Conservation (phyloP, 2,888 invertebrate genomes). For the Diaprepes abbreviatus region DNA sequence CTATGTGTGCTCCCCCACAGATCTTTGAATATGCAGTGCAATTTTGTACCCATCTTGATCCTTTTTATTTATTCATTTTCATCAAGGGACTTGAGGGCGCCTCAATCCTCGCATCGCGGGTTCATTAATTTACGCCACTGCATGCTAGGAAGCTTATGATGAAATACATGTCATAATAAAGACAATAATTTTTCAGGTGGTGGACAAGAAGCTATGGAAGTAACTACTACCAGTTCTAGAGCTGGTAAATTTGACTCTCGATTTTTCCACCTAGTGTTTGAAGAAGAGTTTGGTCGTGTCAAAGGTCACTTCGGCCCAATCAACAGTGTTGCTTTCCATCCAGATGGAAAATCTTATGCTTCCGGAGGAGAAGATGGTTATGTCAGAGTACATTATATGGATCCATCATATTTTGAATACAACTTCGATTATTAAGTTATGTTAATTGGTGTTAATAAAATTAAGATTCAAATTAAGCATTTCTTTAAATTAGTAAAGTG, state of each 20-base stretch:
- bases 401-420: slow-evolving; percentile 96
- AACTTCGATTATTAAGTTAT: slow-evolving; percentile 89
- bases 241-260: slow-evolving; percentile 97
- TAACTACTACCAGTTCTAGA: slow-evolving; percentile 93
- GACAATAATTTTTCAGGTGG: too few species aligned
- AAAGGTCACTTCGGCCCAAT: slow-evolving; percentile 99
- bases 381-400: slow-evolving; percentile 95
- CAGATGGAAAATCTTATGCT: slow-evolving; percentile 95
- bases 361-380: slow-evolving; percentile 99
- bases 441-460: slow-evolving; percentile 12
- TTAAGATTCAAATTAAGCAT: slow-evolving; percentile 14
- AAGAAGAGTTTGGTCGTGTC: slow-evolving; percentile 97
- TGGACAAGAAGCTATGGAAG: slow-evolving; percentile 99
- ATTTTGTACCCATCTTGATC: too few species aligned
- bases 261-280: slow-evolving; percentile 95
- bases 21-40: too few species aligned
- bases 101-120: too few species aligned
- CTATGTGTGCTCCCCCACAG: too few species aligned
- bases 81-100: too few species aligned
- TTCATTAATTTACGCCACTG: too few species aligned
- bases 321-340: slow-evolving; percentile 98
- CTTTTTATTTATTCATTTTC: too few species aligned
- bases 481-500: slow-evolving; percentile 23
- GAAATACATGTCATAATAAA: too few species aligned
- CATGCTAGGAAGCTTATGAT: too few species aligned